Evolutionary conservation across 2,888 invertebrate species (phyloP).

Genomic region (Zootermopsis nevadensis): DNA sequence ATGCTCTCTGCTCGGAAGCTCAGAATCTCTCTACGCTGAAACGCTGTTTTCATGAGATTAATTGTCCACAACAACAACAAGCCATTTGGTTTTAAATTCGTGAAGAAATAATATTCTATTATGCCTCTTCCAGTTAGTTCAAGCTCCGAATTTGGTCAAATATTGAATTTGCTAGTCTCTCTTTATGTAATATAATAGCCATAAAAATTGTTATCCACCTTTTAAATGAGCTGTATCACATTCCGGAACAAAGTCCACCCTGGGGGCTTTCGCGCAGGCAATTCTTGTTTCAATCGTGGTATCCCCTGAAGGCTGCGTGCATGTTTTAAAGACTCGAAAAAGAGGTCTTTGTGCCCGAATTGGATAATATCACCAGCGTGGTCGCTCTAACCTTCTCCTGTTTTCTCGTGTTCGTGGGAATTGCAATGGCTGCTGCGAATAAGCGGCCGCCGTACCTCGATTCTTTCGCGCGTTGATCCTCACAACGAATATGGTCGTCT

Average conservation of each 20-base stretch:
- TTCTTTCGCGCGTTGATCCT: too few relatives aligned
- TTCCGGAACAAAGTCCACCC: background rate
- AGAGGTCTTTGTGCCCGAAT: background rate
- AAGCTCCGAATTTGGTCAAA: background rate
- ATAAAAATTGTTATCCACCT: background rate
- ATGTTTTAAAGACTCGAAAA: background rate
- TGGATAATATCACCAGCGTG: background rate
- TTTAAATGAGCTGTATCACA: background rate
- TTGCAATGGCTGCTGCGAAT: too few relatives aligned
- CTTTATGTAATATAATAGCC: slow-evolving; percentile 10
- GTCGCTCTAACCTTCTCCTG: too few relatives aligned
- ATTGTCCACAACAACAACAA: background rate
- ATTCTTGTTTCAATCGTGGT: background rate
- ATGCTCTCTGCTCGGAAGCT: too few relatives aligned
- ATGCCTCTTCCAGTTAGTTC: background rate
- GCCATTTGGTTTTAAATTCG: background rate
- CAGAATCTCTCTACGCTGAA: too few relatives aligned
- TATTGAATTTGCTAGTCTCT: background rate
- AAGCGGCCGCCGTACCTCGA: too few relatives aligned
- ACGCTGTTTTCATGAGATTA: too few relatives aligned
- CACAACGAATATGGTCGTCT: too few relatives aligned
- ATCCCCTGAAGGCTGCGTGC: background rate
- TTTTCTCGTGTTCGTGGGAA: too few relatives aligned
- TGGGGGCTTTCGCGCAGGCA: background rate
- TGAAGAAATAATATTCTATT: background rate